These are phyloP conservation scores for Stratiolaelaps scimitus DNA, from an alignment of 1,140 invertebrate species.

Conservation along the genomic window DNA sequence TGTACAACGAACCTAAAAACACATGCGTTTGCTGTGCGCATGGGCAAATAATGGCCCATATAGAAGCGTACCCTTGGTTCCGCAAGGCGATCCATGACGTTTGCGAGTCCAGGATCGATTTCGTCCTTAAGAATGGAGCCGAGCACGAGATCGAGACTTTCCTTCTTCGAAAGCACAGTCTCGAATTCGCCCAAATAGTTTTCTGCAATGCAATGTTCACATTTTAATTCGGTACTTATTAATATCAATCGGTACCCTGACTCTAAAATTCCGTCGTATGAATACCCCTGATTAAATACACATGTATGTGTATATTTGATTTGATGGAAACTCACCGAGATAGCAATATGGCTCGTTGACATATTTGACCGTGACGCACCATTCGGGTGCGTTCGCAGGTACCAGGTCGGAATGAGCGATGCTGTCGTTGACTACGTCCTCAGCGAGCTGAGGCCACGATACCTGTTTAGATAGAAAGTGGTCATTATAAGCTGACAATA, in stretches of 20 bases:
- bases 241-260: no score
- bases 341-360: conserved; percentile 25
- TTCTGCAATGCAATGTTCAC: neutral
- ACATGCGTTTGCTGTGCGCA: no score
- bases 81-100: conserved; percentile 24
- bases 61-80: conserved; percentile 3
- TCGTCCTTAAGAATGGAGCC: neutral
- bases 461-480: neutral
- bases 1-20: no score
- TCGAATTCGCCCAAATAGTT: conserved; percentile 21
- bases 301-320: no score
- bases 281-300: no score
- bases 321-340: conserved; percentile 1
- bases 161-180: conserved; percentile 17
- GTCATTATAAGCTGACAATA: neutral
- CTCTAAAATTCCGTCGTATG: no score
- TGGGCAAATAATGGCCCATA: no score
- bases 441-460: conserved; percentile 67
- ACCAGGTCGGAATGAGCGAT: conserved; percentile 50
- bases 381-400: conserved; percentile 19
- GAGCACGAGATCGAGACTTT: conserved; percentile 20
- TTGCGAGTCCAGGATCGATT: conserved; percentile 13
- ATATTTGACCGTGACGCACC: conserved; percentile 27
- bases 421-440: conserved; percentile 73
- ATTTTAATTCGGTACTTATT: no score